phyloP scores from a whole-genome alignment of 2,113 vertebrate genomes.

The Platycercus adscitus region DNA sequence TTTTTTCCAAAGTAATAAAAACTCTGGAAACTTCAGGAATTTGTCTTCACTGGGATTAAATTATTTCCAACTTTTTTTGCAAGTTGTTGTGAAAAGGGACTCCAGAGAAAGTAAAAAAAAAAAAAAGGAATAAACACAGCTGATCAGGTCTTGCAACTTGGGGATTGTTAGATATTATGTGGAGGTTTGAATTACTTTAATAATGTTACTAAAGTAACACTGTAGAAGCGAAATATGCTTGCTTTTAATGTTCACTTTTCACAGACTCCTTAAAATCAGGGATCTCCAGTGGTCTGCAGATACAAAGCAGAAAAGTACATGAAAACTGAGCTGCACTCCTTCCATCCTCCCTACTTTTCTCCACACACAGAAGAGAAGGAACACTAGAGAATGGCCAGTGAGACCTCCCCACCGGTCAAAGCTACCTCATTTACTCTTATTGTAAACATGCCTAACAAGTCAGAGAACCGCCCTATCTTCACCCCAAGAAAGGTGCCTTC shows the following conservation, averaged over 20 bases:
- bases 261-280: background rate
- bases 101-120: background rate
- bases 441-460: background rate
- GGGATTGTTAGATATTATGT: background rate
- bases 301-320: background rate
- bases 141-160: background rate
- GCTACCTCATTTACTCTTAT: background rate
- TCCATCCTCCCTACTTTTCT: background rate
- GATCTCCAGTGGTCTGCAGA: background rate
- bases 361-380: background rate
- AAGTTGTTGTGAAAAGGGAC: background rate
- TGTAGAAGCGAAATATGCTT: background rate
- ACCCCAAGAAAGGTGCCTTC: accelerated
- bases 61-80: background rate
- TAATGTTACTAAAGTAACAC: background rate
- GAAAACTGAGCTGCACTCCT: background rate
- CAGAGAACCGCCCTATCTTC: background rate
- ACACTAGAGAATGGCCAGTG: background rate
- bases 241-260: background rate
- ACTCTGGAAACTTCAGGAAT: background rate
- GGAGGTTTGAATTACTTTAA: background rate
- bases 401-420: background rate
- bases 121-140: background rate
- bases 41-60: background rate
- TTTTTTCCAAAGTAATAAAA: background rate